Conservation (phyloP, 37 sponge, comb jelly and placozoan genomes). For the Chondrosia reniformis region DNA sequence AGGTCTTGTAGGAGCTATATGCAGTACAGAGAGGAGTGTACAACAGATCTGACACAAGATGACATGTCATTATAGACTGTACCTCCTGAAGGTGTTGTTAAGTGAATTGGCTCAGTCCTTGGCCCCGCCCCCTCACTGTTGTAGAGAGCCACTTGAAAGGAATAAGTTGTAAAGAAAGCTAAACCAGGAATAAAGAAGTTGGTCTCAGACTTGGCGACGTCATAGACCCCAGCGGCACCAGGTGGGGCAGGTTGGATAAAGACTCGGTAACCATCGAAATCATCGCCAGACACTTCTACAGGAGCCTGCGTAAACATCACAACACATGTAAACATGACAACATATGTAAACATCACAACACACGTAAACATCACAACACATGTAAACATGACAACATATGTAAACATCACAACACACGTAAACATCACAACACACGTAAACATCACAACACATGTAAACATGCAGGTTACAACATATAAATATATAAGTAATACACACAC, state of each 20-base stretch:
- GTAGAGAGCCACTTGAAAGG: conserved; percentile 67
- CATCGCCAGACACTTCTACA: conserved; percentile 6
- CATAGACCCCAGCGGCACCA: background rate
- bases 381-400: too few species aligned
- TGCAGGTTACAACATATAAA: too few species aligned
- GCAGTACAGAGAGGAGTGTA: too few species aligned
- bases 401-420: too few species aligned
- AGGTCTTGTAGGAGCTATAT: conserved; percentile 48
- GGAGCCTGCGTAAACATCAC: conserved; percentile 35
- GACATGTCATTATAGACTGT: too few species aligned
- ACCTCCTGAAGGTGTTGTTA: conserved; percentile 52
- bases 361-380: too few species aligned
- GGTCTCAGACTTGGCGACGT: conserved; percentile 2
- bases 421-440: too few species aligned
- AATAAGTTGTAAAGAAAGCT: conserved; percentile 45
- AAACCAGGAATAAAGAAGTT: conserved; percentile 20
- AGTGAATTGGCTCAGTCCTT: background rate
- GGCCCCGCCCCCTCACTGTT: conserved; percentile 61
- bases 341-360: too few species aligned
- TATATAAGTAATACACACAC: too few species aligned
- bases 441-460: too few species aligned
- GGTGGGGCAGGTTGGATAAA: conserved; percentile 41
- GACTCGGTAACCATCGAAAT: conserved; percentile 36
- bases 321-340: too few species aligned
- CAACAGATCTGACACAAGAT: too few species aligned